Conservation (phyloP, 2,113 vertebrate species). For the Actinemys pallida region DNA sequence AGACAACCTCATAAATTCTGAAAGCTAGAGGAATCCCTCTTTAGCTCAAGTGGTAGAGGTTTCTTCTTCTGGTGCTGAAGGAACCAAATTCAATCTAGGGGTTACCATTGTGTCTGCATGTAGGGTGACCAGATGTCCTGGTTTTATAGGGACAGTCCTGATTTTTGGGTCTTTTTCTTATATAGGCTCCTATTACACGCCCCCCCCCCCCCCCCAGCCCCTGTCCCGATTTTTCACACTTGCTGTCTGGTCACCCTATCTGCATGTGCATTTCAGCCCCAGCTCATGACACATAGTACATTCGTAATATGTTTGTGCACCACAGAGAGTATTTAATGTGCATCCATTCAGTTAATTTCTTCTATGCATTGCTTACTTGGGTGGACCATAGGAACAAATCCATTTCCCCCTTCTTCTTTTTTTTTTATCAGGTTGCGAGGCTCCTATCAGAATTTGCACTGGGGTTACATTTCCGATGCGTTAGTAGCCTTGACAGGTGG, state of each 20-base stretch:
- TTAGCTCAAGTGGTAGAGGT: neutral
- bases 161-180: no score
- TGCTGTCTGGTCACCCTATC: no score
- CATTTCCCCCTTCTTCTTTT: neutral
- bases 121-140: neutral
- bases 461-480: constrained; percentile 86
- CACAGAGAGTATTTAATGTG: neutral
- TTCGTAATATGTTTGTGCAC: neutral
- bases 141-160: no score
- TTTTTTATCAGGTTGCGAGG: constrained; percentile 83
- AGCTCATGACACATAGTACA: neutral
- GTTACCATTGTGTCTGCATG: neutral
- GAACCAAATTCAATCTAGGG: neutral
- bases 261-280: neutral
- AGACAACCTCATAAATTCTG: neutral
- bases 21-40: neutral
- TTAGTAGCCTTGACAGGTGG: constrained; percentile 93
- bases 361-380: neutral
- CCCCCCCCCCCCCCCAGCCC: no score
- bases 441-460: constrained; percentile 87
- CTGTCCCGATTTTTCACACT: no score
- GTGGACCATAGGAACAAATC: neutral
- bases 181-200: no score
- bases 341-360: neutral
- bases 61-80: neutral